Base-by-base conservation (phyloP, 2,113 vertebrate species). In the Grammomys surdaster region DNA sequence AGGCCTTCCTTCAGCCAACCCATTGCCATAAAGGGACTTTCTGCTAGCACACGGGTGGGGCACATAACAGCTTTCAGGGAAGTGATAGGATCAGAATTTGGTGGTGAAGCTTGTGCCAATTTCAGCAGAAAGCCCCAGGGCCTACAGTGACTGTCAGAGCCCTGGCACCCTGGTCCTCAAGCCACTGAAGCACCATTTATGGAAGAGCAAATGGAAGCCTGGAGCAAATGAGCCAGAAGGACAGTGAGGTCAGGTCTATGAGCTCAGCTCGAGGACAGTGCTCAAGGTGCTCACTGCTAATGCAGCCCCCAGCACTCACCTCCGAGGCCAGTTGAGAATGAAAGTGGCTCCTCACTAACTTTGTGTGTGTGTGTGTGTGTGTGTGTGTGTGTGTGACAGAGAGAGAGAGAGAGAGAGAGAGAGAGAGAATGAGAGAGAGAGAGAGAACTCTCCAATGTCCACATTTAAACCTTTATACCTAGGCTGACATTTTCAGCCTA, bases 181-280 rank as follows among this genome's bases (percentile, higher is more conserved):
- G 81, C 56, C 90, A 88, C 31, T 88, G 75, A 76, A 84, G 51
- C 33, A 40, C 88, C 88, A 63, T 84, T 94, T 89, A 87, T 76
- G 92, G 90, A 65, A 85, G 94, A 95, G 13, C 48, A 73, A 63
- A 58, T 48, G n/a, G 89, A 81, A 86, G 73, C 69, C 67, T 63
- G 31, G 60, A 73, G 63, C 24, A 0, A 67, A 76, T 8, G 11
- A 90, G 69, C 40, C 78, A 69, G 58, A 36, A 58, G 70, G 65
- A 36, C 77, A 76, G 8, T 5, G 58, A 73, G 76, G 24, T n/a
- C 4, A 10, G 5, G 33, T 40, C 33, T 91, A 67, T 51, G 31
- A 77, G 28, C 80, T 93, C 19, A n/a, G 84, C 28, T 81, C 46
- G 16, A 75, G 72, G 88, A 48, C 84, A 67, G 40, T 33, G 17